A percentile compares a stretch with the other conserved stretches of the same genome.
Conservation (phyloP, 2,113 vertebrate genomes). For the Phylloscopus trochiloides region DNA sequence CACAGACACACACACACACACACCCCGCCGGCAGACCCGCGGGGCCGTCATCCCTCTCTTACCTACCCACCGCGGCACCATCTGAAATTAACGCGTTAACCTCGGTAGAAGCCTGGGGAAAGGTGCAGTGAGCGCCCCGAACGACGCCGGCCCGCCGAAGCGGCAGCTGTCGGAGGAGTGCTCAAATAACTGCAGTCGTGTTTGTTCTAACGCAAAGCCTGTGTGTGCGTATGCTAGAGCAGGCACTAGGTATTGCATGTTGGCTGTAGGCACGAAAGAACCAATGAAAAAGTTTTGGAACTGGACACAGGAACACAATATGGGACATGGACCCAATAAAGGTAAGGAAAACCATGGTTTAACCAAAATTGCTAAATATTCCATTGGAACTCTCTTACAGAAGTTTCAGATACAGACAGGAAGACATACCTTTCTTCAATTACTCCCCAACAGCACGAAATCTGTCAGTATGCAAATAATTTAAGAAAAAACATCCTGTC, state of each 20-base stretch:
- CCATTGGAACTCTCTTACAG: background rate
- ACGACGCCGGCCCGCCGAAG: background rate
- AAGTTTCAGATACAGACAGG: background rate
- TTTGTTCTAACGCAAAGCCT: background rate
- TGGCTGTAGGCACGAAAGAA: background rate
- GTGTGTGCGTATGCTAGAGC: background rate
- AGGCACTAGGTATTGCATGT: background rate
- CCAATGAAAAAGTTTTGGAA: background rate
- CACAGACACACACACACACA: too few species aligned
- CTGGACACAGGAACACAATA: background rate
- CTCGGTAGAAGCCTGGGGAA: background rate
- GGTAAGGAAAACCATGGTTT: rapidly evolving
- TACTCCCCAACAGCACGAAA: background rate
- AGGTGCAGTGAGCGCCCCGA: background rate
- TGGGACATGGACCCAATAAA: background rate
- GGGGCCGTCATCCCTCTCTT: rapidly evolving
- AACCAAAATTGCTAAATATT: background rate
- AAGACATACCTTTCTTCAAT: background rate
- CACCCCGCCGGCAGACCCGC: too few species aligned
- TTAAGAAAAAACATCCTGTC: background rate
- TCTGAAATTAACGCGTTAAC: background rate
- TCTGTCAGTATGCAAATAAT: background rate
- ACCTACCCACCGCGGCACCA: background rate
- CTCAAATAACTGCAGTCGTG: background rate
- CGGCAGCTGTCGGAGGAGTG: background rate